phyloP scores from a whole-genome alignment of 2,888 invertebrate species.

The Erebia epiphron region DNA sequence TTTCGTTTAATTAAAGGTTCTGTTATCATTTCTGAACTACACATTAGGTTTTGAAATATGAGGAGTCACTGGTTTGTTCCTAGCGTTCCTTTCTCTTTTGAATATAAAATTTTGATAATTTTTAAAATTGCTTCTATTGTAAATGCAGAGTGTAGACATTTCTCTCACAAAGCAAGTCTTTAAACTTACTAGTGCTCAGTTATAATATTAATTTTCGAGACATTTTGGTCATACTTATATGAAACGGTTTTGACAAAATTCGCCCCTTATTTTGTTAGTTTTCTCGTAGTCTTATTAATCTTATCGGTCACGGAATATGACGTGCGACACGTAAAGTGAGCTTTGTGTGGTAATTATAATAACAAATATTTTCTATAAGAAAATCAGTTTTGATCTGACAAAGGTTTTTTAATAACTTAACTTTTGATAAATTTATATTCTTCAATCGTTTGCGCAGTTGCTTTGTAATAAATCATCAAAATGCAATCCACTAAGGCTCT shows the following conservation, averaged over 20 bases:
- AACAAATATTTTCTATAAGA: background rate
- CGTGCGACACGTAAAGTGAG: slow-evolving; percentile 9
- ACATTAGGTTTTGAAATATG: no score
- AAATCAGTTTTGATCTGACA: background rate
- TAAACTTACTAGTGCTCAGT: slow-evolving; percentile 90
- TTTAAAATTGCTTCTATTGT: no score
- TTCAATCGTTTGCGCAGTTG: no score
- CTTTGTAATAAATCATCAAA: no score
- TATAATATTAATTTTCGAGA: slow-evolving; percentile 88
- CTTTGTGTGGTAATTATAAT: background rate
- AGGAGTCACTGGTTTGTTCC: no score
- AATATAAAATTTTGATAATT: no score
- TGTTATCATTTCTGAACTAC: no score
- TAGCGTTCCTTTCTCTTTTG: no score
- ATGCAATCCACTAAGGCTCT: no score
- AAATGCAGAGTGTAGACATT: no score
- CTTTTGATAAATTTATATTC: background rate
- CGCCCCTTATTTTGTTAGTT: background rate
- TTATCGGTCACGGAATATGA: slow-evolving; percentile 4
- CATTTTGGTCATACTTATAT: slow-evolving; percentile 46
- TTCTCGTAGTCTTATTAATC: background rate
- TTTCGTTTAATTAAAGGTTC: no score
- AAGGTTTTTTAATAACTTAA: background rate
- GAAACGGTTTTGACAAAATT: background rate
- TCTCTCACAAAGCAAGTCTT: slow-evolving; percentile 86